Conservation (phyloP, 1,140 invertebrate species). For the Macrobrachium rosenbergii region DNA sequence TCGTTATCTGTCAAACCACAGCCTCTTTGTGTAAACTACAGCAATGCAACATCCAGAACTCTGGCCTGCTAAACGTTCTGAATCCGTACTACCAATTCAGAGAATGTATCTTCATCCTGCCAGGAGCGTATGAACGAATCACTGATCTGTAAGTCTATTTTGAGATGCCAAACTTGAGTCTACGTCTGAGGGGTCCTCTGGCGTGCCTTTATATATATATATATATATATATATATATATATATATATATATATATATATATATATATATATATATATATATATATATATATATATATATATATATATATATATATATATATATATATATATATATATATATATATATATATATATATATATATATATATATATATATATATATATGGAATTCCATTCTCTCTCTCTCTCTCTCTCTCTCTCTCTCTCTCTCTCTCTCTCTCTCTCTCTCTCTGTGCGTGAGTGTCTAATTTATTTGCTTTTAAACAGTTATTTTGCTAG, state of each 20-base stretch:
- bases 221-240: neutral
- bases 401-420: too few relatives aligned
- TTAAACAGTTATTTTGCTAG: too few relatives aligned
- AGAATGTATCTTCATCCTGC: neutral
- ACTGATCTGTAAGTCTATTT: neutral
- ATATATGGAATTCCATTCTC: neutral
- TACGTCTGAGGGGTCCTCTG: neutral
- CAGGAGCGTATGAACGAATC: neutral
- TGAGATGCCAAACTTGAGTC: neutral
- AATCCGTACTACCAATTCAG: too few relatives aligned
- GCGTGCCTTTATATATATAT: neutral
- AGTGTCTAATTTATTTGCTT: too few relatives aligned
- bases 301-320: constrained; percentile 14
- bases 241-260: constrained; percentile 10
- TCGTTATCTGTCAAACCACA: too few relatives aligned
- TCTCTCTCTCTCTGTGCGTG: too few relatives aligned
- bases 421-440: too few relatives aligned
- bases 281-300: neutral
- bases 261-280: neutral
- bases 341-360: constrained; percentile 9
- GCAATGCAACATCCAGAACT: too few relatives aligned
- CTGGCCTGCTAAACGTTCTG: too few relatives aligned
- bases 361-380: constrained; percentile 9
- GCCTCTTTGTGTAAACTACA: too few relatives aligned
- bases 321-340: constrained; percentile 14